Evolutionary conservation across 35 echinoderm and acorn worm species (phyloP).

Genomic region (Lytechinus pictus): DNA sequence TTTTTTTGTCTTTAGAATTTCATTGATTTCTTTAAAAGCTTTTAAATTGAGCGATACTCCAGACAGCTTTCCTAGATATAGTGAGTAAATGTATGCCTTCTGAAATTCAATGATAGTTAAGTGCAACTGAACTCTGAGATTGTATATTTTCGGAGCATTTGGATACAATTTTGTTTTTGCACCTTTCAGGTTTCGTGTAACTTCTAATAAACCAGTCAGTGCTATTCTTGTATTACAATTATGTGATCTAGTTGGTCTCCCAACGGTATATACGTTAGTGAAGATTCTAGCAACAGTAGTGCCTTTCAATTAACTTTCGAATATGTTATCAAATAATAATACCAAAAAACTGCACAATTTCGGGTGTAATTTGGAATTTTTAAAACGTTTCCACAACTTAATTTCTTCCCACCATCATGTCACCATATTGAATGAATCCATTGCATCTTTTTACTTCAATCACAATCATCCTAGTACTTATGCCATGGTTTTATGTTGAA

Average conservation of each 20-base stretch:
- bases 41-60: constrained; percentile 18
- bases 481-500: no score
- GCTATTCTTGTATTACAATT: not conserved
- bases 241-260: not conserved
- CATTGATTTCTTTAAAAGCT: constrained; percentile 5
- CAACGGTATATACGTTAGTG: not conserved
- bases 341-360: no score
- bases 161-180: not conserved
- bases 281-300: no score
- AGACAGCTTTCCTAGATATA: not conserved
- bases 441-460: no score
- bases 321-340: no score
- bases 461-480: no score
- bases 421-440: no score
- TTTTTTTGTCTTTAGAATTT: not conserved
- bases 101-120: not conserved
- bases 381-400: no score
- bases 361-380: no score
- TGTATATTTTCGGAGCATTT: not conserved
- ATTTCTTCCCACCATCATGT: no score
- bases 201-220: not conserved
- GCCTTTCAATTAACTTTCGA: no score
- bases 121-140: not conserved
- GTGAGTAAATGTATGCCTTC: not conserved
- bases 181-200: not conserved